Evolutionary conservation across 1,140 invertebrate species (phyloP), one percentile per base, ranked within the genome.

Genomic region (Idris sp.): DNA sequence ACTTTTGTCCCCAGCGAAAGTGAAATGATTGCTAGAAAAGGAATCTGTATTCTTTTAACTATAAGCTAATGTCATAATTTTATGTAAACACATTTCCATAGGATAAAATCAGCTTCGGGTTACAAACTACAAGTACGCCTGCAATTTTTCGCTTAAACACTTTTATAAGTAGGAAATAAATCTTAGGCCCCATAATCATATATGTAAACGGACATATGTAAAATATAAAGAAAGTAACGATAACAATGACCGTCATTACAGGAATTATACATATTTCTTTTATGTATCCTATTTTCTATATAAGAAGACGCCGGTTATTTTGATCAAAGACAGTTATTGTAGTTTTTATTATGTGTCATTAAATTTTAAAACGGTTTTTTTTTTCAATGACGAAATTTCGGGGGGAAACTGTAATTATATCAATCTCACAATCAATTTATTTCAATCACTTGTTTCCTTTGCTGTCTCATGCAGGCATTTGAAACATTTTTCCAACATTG

Each of bases 11-110:
- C 8, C 28, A 64, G 62, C 61, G 61, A 65, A 64, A 74, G 71
- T 67, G 58, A 72, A 74, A 74, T 67, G 46, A 74, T 54, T 30
- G 16, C 41, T 59, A 7, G 69, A 74, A 67, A 67, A 56, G 36
- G 54, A 74, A 53, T 61, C 48, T n/a, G 61, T 54, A 54, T 61
- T 67, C 54, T 65, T 31, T 7, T 40, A 65, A 31, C 56, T 38
- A 36, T 40, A 44, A 59, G 48, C 19, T 74, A 68, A 67, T 51
- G 46, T 61, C 61, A 67, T 67, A 41, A 67, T 74, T 74, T 35
- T 35, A 56, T 41, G 35, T 56, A 67, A 56, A 51, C 56, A 49
- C 33, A 44, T 36, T 28, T 19, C 25, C 28, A 13, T 18, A n/a
- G n/a, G 54, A 71, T 48, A 22, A 9, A 56, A 62, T 72, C 58